These are phyloP conservation scores for Sebastes baramenuke DNA, from an alignment of 2,797 vertebrate genomes.

Conservation along the genomic window DNA sequence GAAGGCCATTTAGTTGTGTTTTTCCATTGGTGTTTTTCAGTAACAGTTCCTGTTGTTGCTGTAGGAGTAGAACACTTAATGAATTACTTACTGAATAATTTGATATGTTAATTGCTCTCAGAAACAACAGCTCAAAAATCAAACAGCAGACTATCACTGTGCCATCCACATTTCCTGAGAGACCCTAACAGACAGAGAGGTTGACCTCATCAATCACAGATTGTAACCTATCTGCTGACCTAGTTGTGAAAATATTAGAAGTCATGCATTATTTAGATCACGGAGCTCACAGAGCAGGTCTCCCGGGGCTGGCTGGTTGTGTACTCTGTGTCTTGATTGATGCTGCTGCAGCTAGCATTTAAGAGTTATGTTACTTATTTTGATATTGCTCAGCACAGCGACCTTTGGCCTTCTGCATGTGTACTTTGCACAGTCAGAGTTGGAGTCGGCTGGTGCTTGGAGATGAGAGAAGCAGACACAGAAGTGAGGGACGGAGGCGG, in stretches of 20 bases:
- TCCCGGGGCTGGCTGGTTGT: not conserved
- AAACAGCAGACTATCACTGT: not conserved
- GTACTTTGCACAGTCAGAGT: constrained; percentile 6
- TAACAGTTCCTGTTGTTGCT: not conserved
- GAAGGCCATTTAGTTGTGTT: not conserved
- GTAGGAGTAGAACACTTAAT: not conserved
- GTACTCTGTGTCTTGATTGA: constrained; percentile 32
- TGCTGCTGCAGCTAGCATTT: constrained; percentile 14
- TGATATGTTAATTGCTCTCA: not conserved
- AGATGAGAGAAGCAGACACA: not conserved
- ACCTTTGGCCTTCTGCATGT: constrained; percentile 36
- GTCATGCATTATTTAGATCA: constrained; percentile 45
- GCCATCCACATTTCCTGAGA: constrained; percentile 7
- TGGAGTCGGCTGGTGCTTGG: not conserved
- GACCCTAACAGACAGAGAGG: not conserved
- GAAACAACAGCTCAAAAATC: constrained; percentile 13
- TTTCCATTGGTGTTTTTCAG: not conserved
- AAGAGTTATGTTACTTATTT: constrained; percentile 15
- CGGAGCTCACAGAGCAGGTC: constrained; percentile 8
- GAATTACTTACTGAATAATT: not conserved
- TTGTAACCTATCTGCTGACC: constrained; percentile 11
- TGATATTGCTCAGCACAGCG: not conserved
- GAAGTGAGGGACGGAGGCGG: not conserved
- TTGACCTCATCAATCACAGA: constrained; percentile 29
- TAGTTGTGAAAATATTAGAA: constrained; percentile 30